Conservation (phyloP, 2,888 invertebrate genomes). For the Pharmacophagus antenor region DNA sequence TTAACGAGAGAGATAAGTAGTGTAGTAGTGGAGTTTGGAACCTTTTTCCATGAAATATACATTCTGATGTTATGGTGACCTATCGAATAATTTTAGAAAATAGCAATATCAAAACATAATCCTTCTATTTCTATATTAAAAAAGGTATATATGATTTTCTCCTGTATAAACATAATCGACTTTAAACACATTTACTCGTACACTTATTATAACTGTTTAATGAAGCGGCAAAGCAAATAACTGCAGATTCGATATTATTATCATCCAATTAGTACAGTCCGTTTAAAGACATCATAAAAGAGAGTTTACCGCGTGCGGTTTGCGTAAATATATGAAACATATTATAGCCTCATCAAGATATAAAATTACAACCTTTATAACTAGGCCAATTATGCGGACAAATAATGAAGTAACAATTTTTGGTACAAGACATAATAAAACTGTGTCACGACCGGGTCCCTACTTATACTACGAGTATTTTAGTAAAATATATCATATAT, state of each 20-base stretch:
- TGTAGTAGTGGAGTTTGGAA: too few species aligned
- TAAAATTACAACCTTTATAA: background rate
- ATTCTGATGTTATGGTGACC: too few species aligned
- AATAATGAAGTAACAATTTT: background rate
- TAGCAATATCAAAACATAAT: too few species aligned
- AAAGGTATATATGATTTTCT: too few species aligned
- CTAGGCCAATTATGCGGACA: background rate
- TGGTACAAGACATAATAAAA: background rate
- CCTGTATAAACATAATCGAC: too few species aligned
- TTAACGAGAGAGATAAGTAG: too few species aligned
- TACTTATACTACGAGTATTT: background rate
- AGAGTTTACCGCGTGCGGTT: constrained; percentile 10
- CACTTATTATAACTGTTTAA: too few species aligned
- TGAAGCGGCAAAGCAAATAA: background rate
- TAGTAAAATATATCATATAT: background rate
- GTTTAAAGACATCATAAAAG: constrained; percentile 16
- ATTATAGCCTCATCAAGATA: background rate
- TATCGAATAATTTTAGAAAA: too few species aligned
- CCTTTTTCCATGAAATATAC: too few species aligned
- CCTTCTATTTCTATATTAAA: too few species aligned
- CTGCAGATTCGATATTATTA: constrained; percentile 13
- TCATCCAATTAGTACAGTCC: constrained; percentile 15
- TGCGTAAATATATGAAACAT: constrained; percentile 9
- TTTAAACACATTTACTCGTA: too few species aligned
- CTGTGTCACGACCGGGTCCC: too few species aligned